These are phyloP conservation scores for Misgurnus anguillicaudatus DNA, from an alignment of 2,113 vertebrate species.

Conservation along the genomic window DNA sequence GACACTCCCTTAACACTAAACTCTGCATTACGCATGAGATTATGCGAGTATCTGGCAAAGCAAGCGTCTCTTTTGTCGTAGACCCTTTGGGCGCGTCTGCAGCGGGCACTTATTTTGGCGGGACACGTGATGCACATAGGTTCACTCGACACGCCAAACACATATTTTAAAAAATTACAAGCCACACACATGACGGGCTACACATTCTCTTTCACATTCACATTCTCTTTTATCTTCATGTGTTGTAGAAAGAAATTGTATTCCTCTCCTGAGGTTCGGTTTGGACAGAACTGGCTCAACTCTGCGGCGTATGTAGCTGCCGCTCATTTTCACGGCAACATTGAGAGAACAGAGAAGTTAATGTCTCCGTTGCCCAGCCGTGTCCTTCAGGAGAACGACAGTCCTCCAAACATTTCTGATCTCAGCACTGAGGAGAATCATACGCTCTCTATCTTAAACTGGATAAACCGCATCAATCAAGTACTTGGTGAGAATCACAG, in stretches of 20 bases:
- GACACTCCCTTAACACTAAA: no score
- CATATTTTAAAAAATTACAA: no score
- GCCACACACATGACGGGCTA: no score
- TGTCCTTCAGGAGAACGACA: slow-evolving; percentile 59
- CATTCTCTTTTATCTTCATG: no score
- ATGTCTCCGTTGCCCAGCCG: slow-evolving; percentile 64
- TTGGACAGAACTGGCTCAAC: slow-evolving; percentile 61
- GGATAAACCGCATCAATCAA: slow-evolving; percentile 61
- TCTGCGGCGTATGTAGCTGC: slow-evolving; percentile 63
- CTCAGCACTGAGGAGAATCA: slow-evolving; percentile 69
- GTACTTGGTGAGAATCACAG: slow-evolving; percentile 54
- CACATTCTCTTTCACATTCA: no score
- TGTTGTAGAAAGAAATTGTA: slow-evolving; percentile 62
- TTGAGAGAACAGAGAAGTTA: slow-evolving; percentile 57
- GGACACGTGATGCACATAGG: no score
- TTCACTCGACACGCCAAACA: no score
- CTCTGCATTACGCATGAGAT: no score
- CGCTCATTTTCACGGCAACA: slow-evolving; percentile 58
- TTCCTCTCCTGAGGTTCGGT: slow-evolving; percentile 59
- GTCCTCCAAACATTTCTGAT: slow-evolving; percentile 60
- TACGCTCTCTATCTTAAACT: slow-evolving; percentile 61
- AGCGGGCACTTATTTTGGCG: no score
- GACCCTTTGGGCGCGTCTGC: no score
- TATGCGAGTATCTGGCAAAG: no score
- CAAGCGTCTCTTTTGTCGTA: no score